Conservation (phyloP, 2,888 invertebrate genomes). For the Scaptomyza tumidula region DNA sequence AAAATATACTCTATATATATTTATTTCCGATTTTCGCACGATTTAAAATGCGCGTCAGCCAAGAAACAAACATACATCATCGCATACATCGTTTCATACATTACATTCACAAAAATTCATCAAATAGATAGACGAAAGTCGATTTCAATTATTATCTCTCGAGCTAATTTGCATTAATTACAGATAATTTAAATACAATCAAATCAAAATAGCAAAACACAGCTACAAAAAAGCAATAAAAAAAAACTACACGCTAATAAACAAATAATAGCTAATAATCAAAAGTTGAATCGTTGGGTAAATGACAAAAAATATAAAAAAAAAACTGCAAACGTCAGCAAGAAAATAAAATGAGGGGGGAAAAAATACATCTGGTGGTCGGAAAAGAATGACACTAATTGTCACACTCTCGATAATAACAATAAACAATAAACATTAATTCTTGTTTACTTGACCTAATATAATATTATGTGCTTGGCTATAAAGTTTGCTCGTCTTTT, state of each 20-base stretch:
- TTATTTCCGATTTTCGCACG: constrained; percentile 33
- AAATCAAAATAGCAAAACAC: constrained; percentile 5
- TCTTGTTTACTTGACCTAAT: not conserved
- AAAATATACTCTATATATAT: constrained; percentile 17
- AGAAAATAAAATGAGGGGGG: not conserved
- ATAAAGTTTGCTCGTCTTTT: not conserved
- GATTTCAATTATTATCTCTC: constrained; percentile 10
- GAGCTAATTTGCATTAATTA: constrained; percentile 40
- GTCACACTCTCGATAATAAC: constrained; percentile 16
- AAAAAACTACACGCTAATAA: constrained; percentile 17
- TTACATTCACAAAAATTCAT: constrained; percentile 27
- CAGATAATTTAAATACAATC: constrained; percentile 25
- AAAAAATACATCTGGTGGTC: constrained; percentile 1
- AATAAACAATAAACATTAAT: not conserved
- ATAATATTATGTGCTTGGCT: not conserved
- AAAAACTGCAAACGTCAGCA: constrained; percentile 12
- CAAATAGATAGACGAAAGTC: constrained; percentile 17
- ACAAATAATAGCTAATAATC: constrained; percentile 20
- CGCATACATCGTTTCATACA: constrained; percentile 32
- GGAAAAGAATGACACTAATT: constrained; percentile 9
- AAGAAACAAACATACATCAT: constrained; percentile 3
- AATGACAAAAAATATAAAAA: constrained; percentile 5
- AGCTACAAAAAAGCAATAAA: constrained; percentile 13
- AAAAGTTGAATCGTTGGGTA: constrained; percentile 1
- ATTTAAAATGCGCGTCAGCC: constrained; percentile 37